These are phyloP conservation scores for Ctena decussata DNA, from an alignment of 2,888 invertebrate genomes.

Conservation along the genomic window DNA sequence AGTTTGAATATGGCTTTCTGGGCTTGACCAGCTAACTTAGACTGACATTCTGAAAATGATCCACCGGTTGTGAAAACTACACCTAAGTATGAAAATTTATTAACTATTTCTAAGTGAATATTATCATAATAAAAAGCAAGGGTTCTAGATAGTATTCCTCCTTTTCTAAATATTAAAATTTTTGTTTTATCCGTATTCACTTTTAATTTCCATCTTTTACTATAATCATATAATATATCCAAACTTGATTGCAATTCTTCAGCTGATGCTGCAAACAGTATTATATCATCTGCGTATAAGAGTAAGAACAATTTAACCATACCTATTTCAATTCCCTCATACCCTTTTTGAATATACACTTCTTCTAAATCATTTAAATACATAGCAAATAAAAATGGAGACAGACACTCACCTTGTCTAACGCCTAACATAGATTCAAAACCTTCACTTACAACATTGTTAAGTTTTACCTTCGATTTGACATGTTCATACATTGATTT, in stretches of 20 bases:
- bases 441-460: not conserved
- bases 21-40: not conserved
- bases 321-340: not conserved
- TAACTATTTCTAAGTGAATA: not conserved
- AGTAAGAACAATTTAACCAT: not conserved
- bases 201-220: not conserved
- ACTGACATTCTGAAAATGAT: constrained; percentile 3
- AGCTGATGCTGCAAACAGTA: not conserved
- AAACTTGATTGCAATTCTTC: not conserved
- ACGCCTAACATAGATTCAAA: constrained; percentile 1
- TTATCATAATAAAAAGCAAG: not conserved
- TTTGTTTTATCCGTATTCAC: not conserved
- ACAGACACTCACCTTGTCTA: not conserved
- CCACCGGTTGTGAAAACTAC: not conserved
- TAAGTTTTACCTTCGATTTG: not conserved
- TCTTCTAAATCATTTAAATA: constrained; percentile 8
- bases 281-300: constrained; percentile 3
- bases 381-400: not conserved
- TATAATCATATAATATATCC: not conserved
- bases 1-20: not conserved
- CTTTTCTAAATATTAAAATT: not conserved
- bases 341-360: not conserved
- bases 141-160: not conserved
- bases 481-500: constrained; percentile 3
- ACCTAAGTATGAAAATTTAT: not conserved